These are phyloP conservation scores for Brachylomia viminalis DNA, from an alignment of 2,888 invertebrate genomes.

Conservation along the genomic window DNA sequence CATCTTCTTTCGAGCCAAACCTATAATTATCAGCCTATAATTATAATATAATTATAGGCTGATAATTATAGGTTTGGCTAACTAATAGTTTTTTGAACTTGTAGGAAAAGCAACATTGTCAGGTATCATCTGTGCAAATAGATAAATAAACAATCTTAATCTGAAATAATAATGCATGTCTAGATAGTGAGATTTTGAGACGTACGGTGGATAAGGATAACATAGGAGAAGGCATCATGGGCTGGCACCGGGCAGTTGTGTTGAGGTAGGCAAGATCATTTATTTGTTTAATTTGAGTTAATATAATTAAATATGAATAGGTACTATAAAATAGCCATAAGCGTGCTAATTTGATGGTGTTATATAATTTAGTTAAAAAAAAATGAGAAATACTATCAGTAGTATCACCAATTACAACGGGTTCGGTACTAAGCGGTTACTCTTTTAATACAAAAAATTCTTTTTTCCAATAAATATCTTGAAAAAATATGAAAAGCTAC, in stretches of 20 bases:
- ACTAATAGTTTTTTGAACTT: too few relatives aligned
- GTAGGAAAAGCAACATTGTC: not conserved
- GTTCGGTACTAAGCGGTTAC: not conserved
- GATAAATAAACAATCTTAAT: too few relatives aligned
- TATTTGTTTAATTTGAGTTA: not conserved
- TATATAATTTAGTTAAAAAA: too few relatives aligned
- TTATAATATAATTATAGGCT: too few relatives aligned
- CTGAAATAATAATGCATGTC: not conserved
- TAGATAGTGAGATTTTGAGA: conserved; percentile 3
- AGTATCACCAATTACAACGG: too few relatives aligned
- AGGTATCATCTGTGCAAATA: conserved; percentile 2
- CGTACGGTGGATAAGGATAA: not conserved
- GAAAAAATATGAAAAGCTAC: too few relatives aligned
- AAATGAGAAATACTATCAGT: too few relatives aligned
- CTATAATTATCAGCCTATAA: not conserved
- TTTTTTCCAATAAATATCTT: too few relatives aligned
- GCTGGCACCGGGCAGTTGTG: conserved; percentile 34
- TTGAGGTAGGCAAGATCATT: conserved; percentile 37
- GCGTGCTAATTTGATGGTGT: not conserved
- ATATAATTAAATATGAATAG: not conserved
- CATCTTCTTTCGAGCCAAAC: too few relatives aligned
- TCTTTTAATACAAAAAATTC: too few relatives aligned
- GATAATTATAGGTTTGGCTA: too few relatives aligned
- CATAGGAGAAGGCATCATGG: conserved; percentile 19
- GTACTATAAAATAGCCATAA: too few relatives aligned